Evolutionary conservation across 2,797 vertebrate species (phyloP).

Genomic region (Sebastes melanostomus): DNA sequence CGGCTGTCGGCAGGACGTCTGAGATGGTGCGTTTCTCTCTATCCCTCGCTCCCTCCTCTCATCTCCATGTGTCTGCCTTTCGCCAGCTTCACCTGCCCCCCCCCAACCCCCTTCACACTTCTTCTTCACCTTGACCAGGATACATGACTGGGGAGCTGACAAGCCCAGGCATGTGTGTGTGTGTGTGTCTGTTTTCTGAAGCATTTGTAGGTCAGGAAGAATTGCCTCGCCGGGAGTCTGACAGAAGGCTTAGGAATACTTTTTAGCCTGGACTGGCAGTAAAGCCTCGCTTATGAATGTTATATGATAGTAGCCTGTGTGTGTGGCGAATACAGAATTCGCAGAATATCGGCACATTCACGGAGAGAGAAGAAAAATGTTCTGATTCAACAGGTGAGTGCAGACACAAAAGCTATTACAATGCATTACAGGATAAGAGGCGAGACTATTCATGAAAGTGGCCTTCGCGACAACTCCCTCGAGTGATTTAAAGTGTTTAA

Average conservation of each 20-base stretch:
- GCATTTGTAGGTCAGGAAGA: conserved; percentile 66
- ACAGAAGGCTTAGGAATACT: conserved; percentile 55
- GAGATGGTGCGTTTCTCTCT: conserved; percentile 32
- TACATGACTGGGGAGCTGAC: conserved; percentile 62
- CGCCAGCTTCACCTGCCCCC: conserved; percentile 31
- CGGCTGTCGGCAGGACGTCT: conserved; percentile 48
- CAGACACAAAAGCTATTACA: conserved; percentile 38
- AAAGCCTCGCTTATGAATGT: conserved; percentile 62
- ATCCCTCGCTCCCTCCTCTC: conserved; percentile 55
- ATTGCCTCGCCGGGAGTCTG: conserved; percentile 57
- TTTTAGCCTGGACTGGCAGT: conserved; percentile 44
- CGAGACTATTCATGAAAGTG: conserved; percentile 44
- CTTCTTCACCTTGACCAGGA: conserved; percentile 71
- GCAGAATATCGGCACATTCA: conserved; percentile 18
- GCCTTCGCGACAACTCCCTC: conserved; percentile 37
- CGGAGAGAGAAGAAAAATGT: neutral
- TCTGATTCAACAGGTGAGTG: conserved; percentile 51
- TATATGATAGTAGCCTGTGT: conserved; percentile 40
- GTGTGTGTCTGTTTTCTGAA: conserved; percentile 33
- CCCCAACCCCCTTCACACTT: conserved; percentile 4
- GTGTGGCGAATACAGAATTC: conserved; percentile 35
- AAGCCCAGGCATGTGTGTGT: conserved; percentile 26
- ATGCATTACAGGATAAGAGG: conserved; percentile 37
- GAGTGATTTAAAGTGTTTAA: conserved; percentile 57
- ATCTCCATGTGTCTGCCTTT: conserved; percentile 68